Conservation (phyloP, 2,797 vertebrate genomes). For the Enteromius trimaculatus region DNA sequence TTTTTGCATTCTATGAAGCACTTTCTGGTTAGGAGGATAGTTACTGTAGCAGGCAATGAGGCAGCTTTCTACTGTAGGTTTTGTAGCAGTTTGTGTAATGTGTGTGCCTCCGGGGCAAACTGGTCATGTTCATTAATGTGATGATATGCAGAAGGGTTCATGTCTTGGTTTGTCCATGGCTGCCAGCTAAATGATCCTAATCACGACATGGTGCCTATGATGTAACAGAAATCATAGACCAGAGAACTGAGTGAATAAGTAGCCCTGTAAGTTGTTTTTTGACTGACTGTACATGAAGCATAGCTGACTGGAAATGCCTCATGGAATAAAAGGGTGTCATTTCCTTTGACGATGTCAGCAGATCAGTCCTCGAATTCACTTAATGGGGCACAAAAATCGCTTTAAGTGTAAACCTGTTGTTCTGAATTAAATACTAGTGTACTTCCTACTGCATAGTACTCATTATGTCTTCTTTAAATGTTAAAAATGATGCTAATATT, state of each 20-base stretch:
- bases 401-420: neutral
- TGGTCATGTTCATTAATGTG: conserved; percentile 13
- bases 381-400: neutral
- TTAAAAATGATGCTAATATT: neutral
- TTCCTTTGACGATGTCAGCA: neutral
- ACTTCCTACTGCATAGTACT: neutral
- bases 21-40: neutral
- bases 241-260: conserved; percentile 24
- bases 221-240: conserved; percentile 13
- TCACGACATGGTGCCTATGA: conserved; percentile 10
- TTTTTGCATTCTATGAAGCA: neutral
- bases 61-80: neutral
- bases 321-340: conserved; percentile 16
- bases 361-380: neutral
- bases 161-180: conserved; percentile 24
- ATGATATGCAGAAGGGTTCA: neutral
- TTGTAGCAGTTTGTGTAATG: conserved; percentile 2
- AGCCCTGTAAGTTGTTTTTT: neutral
- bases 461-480: neutral
- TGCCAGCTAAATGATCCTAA: conserved; percentile 18
- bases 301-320: neutral
- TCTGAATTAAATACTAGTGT: neutral
- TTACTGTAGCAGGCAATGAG: neutral
- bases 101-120: neutral
- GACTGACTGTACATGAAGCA: conserved; percentile 6